Percentiles rank a stretch among this genome's conserved stretches.
These are phyloP conservation scores for Odocoileus virginianus DNA, from an alignment of 2,113 vertebrate species.

Conservation along the genomic window DNA sequence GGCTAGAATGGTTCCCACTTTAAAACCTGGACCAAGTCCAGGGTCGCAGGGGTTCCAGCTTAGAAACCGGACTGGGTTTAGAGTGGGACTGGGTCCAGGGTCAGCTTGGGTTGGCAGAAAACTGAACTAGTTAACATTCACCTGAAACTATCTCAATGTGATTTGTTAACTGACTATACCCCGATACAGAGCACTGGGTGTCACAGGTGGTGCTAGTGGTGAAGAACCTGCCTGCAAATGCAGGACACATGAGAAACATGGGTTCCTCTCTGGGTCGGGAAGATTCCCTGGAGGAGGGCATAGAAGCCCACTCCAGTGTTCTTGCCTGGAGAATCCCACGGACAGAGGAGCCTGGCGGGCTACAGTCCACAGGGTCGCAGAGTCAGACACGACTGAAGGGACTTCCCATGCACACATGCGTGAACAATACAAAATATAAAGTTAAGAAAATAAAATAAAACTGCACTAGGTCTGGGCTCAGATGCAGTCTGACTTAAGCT, in stretches of 20 bases:
- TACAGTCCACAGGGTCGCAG: rapidly evolving
- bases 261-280: neutral
- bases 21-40: neutral
- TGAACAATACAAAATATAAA: neutral
- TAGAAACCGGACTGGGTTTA: neutral
- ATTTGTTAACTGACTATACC: neutral
- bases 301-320: neutral
- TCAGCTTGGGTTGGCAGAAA: neutral
- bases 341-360: neutral
- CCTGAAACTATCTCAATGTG: neutral
- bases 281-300: neutral
- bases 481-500: neutral
- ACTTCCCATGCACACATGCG: neutral
- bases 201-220: neutral
- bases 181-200: neutral
- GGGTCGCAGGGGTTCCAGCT: neutral
- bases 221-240: neutral
- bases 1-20: rapidly evolving
- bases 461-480: rapidly evolving
- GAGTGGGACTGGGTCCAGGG: neutral
- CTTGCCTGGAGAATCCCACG: neutral
- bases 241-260: too few relatives aligned
- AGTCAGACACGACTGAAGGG: neutral
- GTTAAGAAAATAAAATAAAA: neutral
- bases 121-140: rapidly evolving